Percentiles rank a stretch among this genome's conserved stretches.
Conservation (phyloP, 1,140 invertebrate species). For the Cydia fagiglandana region DNA sequence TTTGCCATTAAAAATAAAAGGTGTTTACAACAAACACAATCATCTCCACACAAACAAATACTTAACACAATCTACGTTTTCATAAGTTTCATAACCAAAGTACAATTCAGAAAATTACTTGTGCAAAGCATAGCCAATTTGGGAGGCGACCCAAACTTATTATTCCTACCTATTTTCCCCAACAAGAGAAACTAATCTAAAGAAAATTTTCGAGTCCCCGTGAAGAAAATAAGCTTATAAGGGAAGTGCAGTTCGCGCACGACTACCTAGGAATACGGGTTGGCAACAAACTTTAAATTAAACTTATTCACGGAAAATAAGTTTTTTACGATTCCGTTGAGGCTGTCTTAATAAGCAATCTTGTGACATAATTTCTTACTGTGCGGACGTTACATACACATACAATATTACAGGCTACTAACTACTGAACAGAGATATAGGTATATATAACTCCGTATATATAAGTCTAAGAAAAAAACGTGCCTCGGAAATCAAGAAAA, state of each 20-base stretch:
- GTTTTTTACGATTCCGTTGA: slow-evolving; percentile 53
- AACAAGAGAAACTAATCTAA: slow-evolving; percentile 79
- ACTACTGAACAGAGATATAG: too few relatives aligned
- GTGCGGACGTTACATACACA: not conserved
- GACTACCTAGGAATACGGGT: slow-evolving; percentile 64
- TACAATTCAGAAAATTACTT: slow-evolving; percentile 35
- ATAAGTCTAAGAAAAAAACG: too few relatives aligned
- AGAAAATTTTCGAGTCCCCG: slow-evolving; percentile 76
- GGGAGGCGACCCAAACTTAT: slow-evolving; percentile 68
- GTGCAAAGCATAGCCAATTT: slow-evolving; percentile 63
- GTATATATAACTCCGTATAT: too few relatives aligned
- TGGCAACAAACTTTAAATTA: slow-evolving; percentile 76
- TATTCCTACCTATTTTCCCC: slow-evolving; percentile 74
- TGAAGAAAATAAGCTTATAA: slow-evolving; percentile 78
- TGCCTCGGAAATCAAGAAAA: too few relatives aligned
- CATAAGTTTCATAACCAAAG: slow-evolving; percentile 60
- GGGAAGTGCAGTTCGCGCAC: slow-evolving; percentile 73
- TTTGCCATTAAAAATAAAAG: not conserved
- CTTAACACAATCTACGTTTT: slow-evolving; percentile 47
- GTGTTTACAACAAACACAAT: not conserved
- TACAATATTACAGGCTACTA: too few relatives aligned
- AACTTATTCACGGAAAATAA: slow-evolving; percentile 67
- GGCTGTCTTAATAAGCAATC: slow-evolving; percentile 37
- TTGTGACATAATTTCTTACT: not conserved
- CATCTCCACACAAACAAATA: not conserved